Base-by-base conservation (phyloP, 64 coral and sea anemone genomes). In the Montipora foliosa region DNA sequence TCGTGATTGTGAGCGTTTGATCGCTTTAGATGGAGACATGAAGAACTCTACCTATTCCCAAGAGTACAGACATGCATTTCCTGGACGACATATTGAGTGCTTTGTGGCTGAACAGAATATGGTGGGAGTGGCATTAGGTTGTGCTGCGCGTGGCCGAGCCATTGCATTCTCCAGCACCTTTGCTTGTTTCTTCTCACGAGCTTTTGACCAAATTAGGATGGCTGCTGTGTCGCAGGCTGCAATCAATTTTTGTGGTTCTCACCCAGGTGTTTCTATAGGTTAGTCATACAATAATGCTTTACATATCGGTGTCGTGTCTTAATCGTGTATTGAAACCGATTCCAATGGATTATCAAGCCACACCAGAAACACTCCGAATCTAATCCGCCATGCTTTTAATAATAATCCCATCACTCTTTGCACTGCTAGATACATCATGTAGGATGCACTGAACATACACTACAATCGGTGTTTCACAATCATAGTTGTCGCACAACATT, bases 31-130 rank as follows among this genome's bases (percentile, higher is more conserved):
- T 77, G 88, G 98, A 12, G 98, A 99, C 79, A 93, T 83, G 6
- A 99, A 99, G 74, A 99, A 99, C 80, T 99, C 98, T 15, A 99
- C 98, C 2, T 96, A 89, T 49, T 92, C 98, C 4, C 75, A 87
- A 44, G 92, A 89, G 6, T 94, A 96, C 84, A 92, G 91, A 92
- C 96, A 99, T 24, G 92, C 62, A 5, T 86, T 87, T 44, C 92
- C 95, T 59, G 95, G 79, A 3, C 92, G 95, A 1, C 96, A 88
- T 62, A 94, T 99, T 3, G 98, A 99, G 67, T 99, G 98, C 64
- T 99, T 99, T 76, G 96, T 99, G 49, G 98, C 98, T 5, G 98
- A 99, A 22, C 98, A 99, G 80, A 99, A 99, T 79, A 91, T 99
- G 78, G 74, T 99, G 4, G 98, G 98, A 55, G 98, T 99, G 67